Base-by-base conservation (phyloP, 2,888 invertebrate genomes). In the Acanthosepion lycidas region DNA sequence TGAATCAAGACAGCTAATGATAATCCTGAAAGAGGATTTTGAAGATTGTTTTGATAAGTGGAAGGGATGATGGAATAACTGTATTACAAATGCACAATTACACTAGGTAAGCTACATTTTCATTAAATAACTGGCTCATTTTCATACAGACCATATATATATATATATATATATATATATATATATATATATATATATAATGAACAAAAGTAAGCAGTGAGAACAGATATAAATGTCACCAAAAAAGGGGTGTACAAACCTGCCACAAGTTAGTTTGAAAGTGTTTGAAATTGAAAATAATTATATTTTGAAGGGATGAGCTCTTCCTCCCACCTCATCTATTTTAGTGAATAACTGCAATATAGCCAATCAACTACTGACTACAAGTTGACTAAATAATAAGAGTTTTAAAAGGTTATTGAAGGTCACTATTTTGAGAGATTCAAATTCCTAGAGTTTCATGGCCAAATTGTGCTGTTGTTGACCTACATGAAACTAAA, bases 251-350 rank as follows among this genome's bases (percentile, higher is more conserved):
- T 15, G n/a, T 78, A 12, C 33, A 15, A n/a, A n/a, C 23, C 15
- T 15, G 78, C 18, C 78, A 78, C 18, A 78, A 78, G 78, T 78
- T 78, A 78, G 26, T 28, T 28, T 28, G 28, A 78, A 78, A 78
- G n/a, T 78, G n/a, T n/a, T 78, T 78, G 12, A 78, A 78, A 78
- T 78, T 78, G 78, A 78, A 78, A n/a, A 78, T 78, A 78, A 78
- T n/a, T n/a, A 3, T n/a, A 33, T 78, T 78, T 78, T 12, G 78
- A 78, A 78, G 78, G n/a, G n/a, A 78, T n/a, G 78, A 78, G 9
- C 15, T 18, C 33, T 3, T 15, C 33, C 33, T 78, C 9, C 78
- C n/a, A n/a, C 18, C 78, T 18, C n/a, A n/a, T 33, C 78, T 33
- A 78, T 78, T 78, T 33, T n/a, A 33, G 15, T 23, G n/a, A n/a